Evolutionary conservation across 2,113 vertebrate species (phyloP).

Genomic region (Kobus ellipsiprymnus): DNA sequence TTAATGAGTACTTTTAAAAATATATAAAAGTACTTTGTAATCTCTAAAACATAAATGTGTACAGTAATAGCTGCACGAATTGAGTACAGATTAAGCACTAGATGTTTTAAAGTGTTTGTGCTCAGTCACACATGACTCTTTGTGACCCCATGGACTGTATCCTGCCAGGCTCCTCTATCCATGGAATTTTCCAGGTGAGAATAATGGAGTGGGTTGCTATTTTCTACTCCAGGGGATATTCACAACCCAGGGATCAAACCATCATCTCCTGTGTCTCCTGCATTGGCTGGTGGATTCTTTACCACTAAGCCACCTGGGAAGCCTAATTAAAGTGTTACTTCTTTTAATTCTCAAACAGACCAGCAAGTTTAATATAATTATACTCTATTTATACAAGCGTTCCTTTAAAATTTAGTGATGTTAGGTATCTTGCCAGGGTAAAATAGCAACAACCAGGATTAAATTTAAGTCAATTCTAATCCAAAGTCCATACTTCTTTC

Average conservation of each 20-base stretch:
- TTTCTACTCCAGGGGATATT: neutral
- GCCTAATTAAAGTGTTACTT: neutral
- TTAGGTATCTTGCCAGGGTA: neutral
- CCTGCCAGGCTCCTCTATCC: neutral
- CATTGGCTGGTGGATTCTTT: neutral
- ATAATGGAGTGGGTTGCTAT: neutral
- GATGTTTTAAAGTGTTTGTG: neutral
- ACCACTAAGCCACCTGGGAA: neutral
- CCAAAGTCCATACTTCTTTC: neutral
- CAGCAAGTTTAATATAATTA: neutral
- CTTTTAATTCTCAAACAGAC: slow-evolving; percentile 11
- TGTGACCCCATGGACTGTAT: neutral
- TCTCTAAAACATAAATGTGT: neutral
- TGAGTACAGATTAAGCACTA: neutral
- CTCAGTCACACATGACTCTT: neutral
- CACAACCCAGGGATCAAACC: neutral
- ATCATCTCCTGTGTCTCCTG: neutral
- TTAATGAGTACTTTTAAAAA: neutral
- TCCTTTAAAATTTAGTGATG: neutral
- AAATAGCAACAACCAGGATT: neutral
- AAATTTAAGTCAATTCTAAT: neutral
- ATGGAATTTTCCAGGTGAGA: neutral
- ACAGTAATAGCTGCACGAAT: neutral
- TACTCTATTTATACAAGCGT: neutral
- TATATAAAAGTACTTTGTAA: neutral